Evolutionary conservation across 2,113 vertebrate species (phyloP).

Genomic region (Aepyceros melampus): DNA sequence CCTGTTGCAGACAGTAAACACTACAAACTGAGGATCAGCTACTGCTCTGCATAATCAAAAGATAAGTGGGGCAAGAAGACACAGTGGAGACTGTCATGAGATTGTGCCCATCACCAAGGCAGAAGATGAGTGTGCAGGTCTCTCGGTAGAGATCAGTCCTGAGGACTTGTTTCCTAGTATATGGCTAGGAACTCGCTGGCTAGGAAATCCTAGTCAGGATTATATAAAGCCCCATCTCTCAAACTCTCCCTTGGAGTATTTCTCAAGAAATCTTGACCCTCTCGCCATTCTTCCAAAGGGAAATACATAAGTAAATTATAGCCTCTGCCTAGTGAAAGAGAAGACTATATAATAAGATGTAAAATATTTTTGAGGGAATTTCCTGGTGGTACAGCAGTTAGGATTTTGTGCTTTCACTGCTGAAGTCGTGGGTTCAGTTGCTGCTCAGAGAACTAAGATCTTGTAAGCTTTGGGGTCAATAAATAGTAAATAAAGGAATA

Average conservation of each 20-base stretch:
- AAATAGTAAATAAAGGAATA: background rate
- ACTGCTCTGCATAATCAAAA: constrained; percentile 69
- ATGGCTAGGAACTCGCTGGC: background rate
- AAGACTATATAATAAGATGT: background rate
- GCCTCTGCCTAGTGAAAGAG: background rate
- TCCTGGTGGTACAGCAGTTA: background rate
- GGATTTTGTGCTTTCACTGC: background rate
- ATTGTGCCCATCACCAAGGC: background rate
- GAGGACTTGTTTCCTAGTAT: background rate
- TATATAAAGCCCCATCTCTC: background rate
- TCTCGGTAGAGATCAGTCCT: background rate
- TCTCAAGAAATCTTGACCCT: background rate
- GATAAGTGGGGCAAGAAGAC: background rate
- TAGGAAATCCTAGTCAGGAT: background rate
- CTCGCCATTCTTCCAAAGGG: background rate
- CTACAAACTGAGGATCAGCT: constrained; percentile 82
- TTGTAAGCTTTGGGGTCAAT: background rate
- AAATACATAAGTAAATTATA: background rate
- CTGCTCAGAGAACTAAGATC: background rate
- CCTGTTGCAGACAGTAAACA: constrained; percentile 80
- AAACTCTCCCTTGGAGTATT: background rate
- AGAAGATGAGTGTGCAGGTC: background rate
- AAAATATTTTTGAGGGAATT: background rate
- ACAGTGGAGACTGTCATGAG: background rate
- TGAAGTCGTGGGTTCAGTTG: background rate